A percentile compares a stretch with the other conserved stretches of the same genome.
phyloP scores from a whole-genome alignment of 2,888 invertebrate genomes.

The Boloria selene region DNA sequence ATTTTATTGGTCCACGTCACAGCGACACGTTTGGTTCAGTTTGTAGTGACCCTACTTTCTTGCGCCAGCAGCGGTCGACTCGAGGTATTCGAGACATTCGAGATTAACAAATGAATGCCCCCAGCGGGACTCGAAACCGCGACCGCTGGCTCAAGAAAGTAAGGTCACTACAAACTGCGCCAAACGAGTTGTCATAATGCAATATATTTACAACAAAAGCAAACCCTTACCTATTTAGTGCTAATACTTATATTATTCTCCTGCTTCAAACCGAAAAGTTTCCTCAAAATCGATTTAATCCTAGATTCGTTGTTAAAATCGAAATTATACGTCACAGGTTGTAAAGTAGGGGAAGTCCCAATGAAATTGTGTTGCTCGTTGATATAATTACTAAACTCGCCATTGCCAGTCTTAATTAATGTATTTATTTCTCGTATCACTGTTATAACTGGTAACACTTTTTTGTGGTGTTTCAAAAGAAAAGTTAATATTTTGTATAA shows the following conservation, averaged over 20 bases:
- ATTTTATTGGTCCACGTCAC: no score
- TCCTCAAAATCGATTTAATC: conserved; percentile 54
- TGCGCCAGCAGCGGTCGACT: no score
- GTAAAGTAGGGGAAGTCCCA: conserved; percentile 45
- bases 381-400: conserved; percentile 57
- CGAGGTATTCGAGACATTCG: no score
- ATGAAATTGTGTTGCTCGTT: conserved; percentile 64
- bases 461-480: conserved; percentile 54
- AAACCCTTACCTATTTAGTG: conserved; percentile 19
- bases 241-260: conserved; percentile 58
- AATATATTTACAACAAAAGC: conserved; percentile 18
- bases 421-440: conserved; percentile 67
- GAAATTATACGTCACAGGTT: conserved; percentile 53
- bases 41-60: no score
- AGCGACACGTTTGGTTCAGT: no score
- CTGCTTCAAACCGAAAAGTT: conserved; percentile 54
- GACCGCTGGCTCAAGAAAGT: no score
- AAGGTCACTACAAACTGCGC: no score
- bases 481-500: conserved; percentile 58
- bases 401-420: conserved; percentile 58
- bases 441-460: conserved; percentile 58
- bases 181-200: no score
- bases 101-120: no score
- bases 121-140: no score
- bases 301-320: conserved; percentile 57